Evolutionary conservation across 1,140 invertebrate genomes (phyloP).

Genomic region (Drosophila teissieri): DNA sequence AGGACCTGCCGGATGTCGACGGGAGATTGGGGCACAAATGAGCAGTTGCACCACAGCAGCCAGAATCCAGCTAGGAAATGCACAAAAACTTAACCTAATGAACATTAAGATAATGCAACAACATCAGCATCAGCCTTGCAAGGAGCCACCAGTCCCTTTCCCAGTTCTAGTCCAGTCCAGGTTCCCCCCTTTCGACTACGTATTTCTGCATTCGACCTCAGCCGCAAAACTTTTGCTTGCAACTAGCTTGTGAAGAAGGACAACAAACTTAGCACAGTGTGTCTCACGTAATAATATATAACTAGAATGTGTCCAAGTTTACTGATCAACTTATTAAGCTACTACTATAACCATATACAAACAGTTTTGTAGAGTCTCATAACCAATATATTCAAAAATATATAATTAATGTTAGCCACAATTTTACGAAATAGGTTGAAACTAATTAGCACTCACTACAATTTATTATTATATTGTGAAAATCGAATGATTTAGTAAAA

Average conservation of each 20-base stretch:
- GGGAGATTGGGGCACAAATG: slow-evolving; percentile 77
- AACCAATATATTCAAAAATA: neutral
- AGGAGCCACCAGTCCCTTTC: slow-evolving; percentile 1
- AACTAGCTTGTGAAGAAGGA: slow-evolving; percentile 36
- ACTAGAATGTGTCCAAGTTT: neutral
- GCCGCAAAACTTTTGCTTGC: slow-evolving; percentile 75
- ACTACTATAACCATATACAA: neutral
- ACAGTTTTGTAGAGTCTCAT: neutral
- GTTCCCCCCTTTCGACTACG: slow-evolving; percentile 23
- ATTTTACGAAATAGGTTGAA: too few relatives aligned
- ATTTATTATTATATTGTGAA: too few relatives aligned
- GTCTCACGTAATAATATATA: too few relatives aligned
- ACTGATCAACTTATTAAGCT: neutral
- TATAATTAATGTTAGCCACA: too few relatives aligned
- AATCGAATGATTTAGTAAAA: too few relatives aligned
- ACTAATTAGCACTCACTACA: too few relatives aligned
- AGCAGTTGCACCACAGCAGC: slow-evolving; percentile 48
- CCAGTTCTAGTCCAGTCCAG: slow-evolving; percentile 14
- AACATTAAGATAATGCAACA: slow-evolving; percentile 83
- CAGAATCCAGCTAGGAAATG: slow-evolving; percentile 61
- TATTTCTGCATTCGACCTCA: slow-evolving; percentile 71
- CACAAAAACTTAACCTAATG: slow-evolving; percentile 81
- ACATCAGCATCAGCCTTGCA: slow-evolving; percentile 39
- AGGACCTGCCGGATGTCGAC: slow-evolving; percentile 59
- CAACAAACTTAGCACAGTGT: slow-evolving; percentile 31